phyloP scores from a whole-genome alignment of 2,797 vertebrate species.

The Odontamblyopus lacepedii region DNA sequence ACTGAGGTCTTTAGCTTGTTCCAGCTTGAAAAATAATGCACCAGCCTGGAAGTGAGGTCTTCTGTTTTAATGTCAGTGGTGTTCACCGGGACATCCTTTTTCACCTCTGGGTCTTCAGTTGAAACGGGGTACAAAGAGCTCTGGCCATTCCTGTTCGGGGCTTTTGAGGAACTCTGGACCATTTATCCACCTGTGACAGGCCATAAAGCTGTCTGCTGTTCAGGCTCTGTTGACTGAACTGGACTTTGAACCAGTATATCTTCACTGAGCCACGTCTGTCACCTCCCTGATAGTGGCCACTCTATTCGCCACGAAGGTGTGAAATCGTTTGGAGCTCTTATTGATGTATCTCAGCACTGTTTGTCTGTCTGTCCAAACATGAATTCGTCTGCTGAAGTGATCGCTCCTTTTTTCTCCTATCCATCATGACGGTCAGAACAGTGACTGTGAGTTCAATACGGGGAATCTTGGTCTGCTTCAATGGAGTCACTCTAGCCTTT shows the following conservation, averaged over 20 bases:
- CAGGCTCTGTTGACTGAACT: constrained; percentile 21
- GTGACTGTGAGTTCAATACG: too few relatives aligned
- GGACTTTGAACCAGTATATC: not conserved
- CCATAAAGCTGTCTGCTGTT: not conserved
- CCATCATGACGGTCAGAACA: too few relatives aligned
- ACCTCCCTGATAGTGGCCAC: too few relatives aligned
- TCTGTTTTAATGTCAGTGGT: not conserved
- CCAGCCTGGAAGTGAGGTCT: not conserved
- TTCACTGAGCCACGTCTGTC: not conserved
- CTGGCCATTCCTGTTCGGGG: not conserved
- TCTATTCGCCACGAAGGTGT: too few relatives aligned
- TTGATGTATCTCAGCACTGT: too few relatives aligned
- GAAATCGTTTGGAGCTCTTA: too few relatives aligned
- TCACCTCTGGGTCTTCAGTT: constrained; percentile 5
- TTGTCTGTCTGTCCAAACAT: too few relatives aligned
- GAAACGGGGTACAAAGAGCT: too few relatives aligned
- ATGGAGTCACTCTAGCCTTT: too few relatives aligned
- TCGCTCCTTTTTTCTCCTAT: too few relatives aligned
- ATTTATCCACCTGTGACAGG: constrained; percentile 9
- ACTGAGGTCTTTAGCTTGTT: constrained; percentile 3
- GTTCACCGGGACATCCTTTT: not conserved
- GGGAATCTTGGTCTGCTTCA: too few relatives aligned
- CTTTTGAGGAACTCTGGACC: constrained; percentile 6
- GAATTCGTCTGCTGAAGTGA: too few relatives aligned
- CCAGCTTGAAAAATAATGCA: constrained; percentile 6